phyloP scores from a whole-genome alignment of 2,888 invertebrate species.

The Pharmacophagus antenor region DNA sequence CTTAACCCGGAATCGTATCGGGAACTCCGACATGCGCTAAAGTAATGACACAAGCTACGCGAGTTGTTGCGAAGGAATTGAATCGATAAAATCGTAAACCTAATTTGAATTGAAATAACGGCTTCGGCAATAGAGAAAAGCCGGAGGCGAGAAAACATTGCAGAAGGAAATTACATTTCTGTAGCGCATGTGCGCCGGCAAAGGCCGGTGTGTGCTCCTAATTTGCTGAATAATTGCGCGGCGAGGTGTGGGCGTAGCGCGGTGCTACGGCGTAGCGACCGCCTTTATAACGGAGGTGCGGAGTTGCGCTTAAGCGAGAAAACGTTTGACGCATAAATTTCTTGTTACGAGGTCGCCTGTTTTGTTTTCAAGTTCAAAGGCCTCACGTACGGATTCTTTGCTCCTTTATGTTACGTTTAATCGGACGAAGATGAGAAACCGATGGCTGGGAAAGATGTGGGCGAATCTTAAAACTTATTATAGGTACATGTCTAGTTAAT shows the following conservation, averaged over 20 bases:
- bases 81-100: no score
- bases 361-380: slow-evolving; percentile 18
- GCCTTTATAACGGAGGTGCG: background rate
- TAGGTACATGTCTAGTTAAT: no score
- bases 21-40: no score
- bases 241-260: background rate
- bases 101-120: background rate
- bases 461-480: no score
- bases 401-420: background rate
- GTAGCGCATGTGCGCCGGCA: slow-evolving; percentile 41
- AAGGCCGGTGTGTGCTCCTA: slow-evolving; percentile 51
- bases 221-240: slow-evolving; percentile 63
- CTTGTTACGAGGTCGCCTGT: slow-evolving; percentile 3
- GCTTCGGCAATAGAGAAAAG: slow-evolving; percentile 23
- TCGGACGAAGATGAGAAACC: no score
- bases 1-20: no score
- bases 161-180: slow-evolving; percentile 57
- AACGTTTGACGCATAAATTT: slow-evolving; percentile 15
- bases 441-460: no score
- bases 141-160: slow-evolving; percentile 57
- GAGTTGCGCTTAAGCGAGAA: slow-evolving; percentile 3
- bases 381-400: background rate
- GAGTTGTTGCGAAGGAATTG: no score
- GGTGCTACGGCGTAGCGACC: background rate
- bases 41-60: no score